Percentiles rank a stretch among this genome's conserved stretches.
These are phyloP conservation scores for Scalopus aquaticus DNA, from an alignment of 2,113 vertebrate genomes.

Conservation along the genomic window DNA sequence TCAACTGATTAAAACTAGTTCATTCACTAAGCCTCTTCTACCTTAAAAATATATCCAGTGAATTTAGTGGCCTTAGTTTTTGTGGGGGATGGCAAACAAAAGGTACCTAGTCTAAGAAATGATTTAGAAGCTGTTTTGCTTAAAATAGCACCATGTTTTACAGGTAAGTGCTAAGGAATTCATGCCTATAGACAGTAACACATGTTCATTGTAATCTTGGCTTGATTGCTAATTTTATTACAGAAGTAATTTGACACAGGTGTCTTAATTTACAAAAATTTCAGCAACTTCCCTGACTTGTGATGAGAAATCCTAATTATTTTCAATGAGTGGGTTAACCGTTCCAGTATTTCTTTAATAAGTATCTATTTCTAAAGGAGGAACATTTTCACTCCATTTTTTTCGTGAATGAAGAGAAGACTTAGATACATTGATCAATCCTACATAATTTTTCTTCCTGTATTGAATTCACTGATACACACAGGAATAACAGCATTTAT, in stretches of 20 bases:
- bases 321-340: constrained; percentile 11
- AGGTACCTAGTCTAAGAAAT: constrained; percentile 27
- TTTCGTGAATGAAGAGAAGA: not conserved
- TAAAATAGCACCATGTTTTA: not conserved
- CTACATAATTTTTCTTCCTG: not conserved
- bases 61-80: not conserved
- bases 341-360: constrained; percentile 45
- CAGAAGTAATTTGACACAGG: constrained; percentile 62
- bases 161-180: not conserved
- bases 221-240: constrained; percentile 68
- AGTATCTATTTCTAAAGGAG: not conserved
- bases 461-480: not conserved
- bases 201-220: constrained; percentile 59
- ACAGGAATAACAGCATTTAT: not conserved
- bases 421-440: not conserved
- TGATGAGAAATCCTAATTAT: constrained; percentile 52
- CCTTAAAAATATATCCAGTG: not conserved
- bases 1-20: not conserved
- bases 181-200: not conserved
- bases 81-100: not conserved
- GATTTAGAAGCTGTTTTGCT: constrained; percentile 42
- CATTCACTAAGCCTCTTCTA: not conserved
- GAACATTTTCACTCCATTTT: not conserved
- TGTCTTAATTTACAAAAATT: constrained; percentile 59
- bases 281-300: constrained; percentile 22